Base-by-base conservation (phyloP, 2,797 vertebrate genomes). In the Cryptoblepharus egeriae region DNA sequence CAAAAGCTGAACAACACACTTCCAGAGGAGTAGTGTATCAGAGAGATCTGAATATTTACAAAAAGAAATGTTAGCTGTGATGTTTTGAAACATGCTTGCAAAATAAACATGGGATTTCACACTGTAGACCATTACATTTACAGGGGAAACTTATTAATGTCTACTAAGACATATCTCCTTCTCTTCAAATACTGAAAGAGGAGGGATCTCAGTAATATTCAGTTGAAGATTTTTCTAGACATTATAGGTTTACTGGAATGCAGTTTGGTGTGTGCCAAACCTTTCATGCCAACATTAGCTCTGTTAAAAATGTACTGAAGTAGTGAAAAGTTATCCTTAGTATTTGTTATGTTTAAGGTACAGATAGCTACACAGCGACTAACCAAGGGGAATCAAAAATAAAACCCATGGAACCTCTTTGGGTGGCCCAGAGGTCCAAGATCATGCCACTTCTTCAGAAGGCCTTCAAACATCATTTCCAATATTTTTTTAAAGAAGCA, bases 21-120 rank as follows among this genome's bases (percentile, higher is more conserved):
- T 96, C 98, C 98, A 99, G 75, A 99, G 92, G 5, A 94, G 91
- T 35, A 98, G 89, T 0, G 97, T 98, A 70, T 95, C 95, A 57
- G 93, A 75, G 52, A 99, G 90, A 88, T 96, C 98, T 99, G 57
- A 49, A 60, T 71, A 82, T 84, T 77, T 70, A 82, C 28, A 45
- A 42, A 79, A 79, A 72, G 32, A 45, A 20, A 87, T 39, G 77
- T 82, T 24, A 24, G 87, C 75, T 77, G 26, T 77, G 81, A 26
- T 87, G 89, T 63, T 85, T 58, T 61, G 28, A 55, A 71, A 28
- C 72, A 81, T 82, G 22, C 32, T 12, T 74, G 37, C 55, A 88
- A 82, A 10, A 57, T n/a, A 71, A 64, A 68, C 22, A 26, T 68
- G 9, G n/a, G 64, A 2, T 18, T 18, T 13, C 13, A 30, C 5